A percentile compares a stretch with the other conserved stretches of the same genome.
Evolutionary conservation across 2,113 vertebrate genomes (phyloP).

Genomic region (Alaudala cheleensis): DNA sequence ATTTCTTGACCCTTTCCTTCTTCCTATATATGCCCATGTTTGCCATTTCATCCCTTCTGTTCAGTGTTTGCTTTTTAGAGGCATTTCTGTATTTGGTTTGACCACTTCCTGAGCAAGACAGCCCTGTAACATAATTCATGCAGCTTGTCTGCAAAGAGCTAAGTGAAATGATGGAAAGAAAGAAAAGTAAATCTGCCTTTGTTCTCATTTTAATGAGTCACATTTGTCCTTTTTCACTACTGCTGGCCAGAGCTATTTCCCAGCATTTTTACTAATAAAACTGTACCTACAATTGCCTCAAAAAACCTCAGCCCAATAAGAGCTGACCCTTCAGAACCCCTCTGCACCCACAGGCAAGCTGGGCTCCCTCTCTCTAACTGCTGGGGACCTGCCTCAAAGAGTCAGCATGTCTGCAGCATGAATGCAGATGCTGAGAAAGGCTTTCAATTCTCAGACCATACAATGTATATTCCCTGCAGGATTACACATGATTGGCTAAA

Average conservation of each 20-base stretch:
- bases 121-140: background rate
- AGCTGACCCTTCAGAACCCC: background rate
- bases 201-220: background rate
- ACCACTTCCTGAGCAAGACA: background rate
- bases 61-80: background rate
- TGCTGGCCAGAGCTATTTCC: background rate
- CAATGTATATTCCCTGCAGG: fast-evolving
- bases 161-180: background rate
- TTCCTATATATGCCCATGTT: background rate
- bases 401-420: background rate
- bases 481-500: background rate
- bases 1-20: background rate
- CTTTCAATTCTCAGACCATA: background rate
- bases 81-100: background rate
- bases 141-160: background rate
- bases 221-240: background rate
- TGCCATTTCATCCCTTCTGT: background rate
- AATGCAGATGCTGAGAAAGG: background rate
- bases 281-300: background rate
- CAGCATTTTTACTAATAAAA: background rate
- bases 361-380: background rate
- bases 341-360: background rate
- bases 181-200: background rate
- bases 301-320: background rate
- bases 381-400: background rate